These are phyloP conservation scores for Pandemis cinnamomeana DNA, from an alignment of 2,888 invertebrate species.

Conservation along the genomic window DNA sequence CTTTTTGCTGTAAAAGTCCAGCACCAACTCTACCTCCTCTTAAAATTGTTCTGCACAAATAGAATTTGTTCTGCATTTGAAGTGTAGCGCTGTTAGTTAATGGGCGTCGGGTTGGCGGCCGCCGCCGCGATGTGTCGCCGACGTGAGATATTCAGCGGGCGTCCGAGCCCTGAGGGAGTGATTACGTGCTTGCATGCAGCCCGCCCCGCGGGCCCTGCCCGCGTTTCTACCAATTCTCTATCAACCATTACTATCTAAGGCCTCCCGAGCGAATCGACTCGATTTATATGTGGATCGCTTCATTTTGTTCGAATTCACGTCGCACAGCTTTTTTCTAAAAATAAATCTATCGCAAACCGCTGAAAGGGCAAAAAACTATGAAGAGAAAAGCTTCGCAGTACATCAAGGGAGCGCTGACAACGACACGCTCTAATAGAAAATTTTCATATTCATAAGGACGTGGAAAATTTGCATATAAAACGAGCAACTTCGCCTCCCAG, in stretches of 20 bases:
- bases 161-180: slow-evolving; percentile 61
- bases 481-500: slow-evolving; percentile 74
- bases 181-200: slow-evolving; percentile 66
- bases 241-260: slow-evolving; percentile 43
- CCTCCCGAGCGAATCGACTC: slow-evolving; percentile 41
- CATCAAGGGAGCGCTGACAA: slow-evolving; percentile 78
- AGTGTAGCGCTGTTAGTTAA: background rate
- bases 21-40: background rate
- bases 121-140: slow-evolving; percentile 47
- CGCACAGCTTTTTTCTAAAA: slow-evolving; percentile 5
- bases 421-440: slow-evolving; percentile 84
- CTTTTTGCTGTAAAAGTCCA: background rate
- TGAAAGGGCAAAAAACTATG: slow-evolving; percentile 64
- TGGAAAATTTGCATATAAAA: slow-evolving; percentile 83
- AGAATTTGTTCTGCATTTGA: background rate
- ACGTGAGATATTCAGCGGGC: slow-evolving; percentile 64
- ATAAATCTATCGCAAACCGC: slow-evolving; percentile 57
- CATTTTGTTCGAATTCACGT: background rate
- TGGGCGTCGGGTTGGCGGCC: slow-evolving; percentile 10
- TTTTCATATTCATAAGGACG: slow-evolving; percentile 85
- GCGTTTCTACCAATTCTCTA: slow-evolving; percentile 44
- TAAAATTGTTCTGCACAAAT: background rate
- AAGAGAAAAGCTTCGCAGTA: slow-evolving; percentile 64
- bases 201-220: slow-evolving; percentile 47
- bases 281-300: slow-evolving; percentile 9